phyloP scores from a whole-genome alignment of 2,888 invertebrate genomes.

The Saturnia pavonia region DNA sequence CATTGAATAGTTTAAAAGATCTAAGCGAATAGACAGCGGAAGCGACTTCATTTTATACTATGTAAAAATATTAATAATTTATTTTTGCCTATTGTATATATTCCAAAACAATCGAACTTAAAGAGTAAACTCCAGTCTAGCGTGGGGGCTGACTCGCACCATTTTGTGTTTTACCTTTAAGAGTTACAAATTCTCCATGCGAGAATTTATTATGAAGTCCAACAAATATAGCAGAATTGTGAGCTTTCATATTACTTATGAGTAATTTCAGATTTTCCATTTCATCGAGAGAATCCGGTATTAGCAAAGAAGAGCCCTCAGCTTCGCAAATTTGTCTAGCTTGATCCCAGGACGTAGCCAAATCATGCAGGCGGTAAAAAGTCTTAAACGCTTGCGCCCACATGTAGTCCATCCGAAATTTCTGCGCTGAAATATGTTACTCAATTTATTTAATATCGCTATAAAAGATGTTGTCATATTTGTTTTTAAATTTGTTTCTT shows the following conservation, averaged over 20 bases:
- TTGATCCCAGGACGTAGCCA: slow-evolving; percentile 51
- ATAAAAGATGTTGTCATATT: not conserved
- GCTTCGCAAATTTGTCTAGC: slow-evolving; percentile 55
- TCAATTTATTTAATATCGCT: not conserved
- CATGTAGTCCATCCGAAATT: slow-evolving; percentile 56
- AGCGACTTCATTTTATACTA: too few species aligned
- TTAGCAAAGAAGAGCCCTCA: slow-evolving; percentile 49
- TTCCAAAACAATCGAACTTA: too few species aligned
- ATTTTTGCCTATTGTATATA: too few species aligned
- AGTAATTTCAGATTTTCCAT: slow-evolving; percentile 54
- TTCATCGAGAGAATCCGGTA: slow-evolving; percentile 49
- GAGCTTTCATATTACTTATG: slow-evolving; percentile 55
- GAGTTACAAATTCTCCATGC: slow-evolving; percentile 48
- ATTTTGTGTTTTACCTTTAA: slow-evolving; percentile 37
- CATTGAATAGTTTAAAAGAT: too few species aligned
- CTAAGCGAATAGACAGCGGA: too few species aligned
- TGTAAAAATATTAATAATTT: too few species aligned
- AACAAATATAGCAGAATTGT: slow-evolving; percentile 51
- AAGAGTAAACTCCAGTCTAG: too few species aligned
- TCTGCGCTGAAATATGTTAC: slow-evolving; percentile 40
- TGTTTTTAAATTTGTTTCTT: not conserved
- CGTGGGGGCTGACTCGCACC: too few species aligned
- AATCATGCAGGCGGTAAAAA: slow-evolving; percentile 52
- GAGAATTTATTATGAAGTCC: slow-evolving; percentile 55
- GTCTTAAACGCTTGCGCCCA: slow-evolving; percentile 52